Evolutionary conservation across 2,113 vertebrate genomes (phyloP), one percentile per base, ranked within the genome.

Genomic region (Elgaria multicarinata): DNA sequence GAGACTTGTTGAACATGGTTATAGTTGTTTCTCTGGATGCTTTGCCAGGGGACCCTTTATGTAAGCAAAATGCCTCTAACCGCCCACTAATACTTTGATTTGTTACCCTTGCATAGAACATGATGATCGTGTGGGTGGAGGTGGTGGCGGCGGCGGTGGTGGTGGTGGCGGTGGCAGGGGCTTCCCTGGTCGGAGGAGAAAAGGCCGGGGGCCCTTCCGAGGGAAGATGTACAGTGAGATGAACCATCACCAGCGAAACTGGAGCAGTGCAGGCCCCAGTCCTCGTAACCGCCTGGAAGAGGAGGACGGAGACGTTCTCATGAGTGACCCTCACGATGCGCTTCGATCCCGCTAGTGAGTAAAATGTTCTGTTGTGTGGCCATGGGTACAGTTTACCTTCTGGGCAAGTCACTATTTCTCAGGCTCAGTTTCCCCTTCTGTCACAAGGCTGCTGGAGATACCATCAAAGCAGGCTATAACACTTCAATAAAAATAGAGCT

Each of bases 271-370:
- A 8, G 92, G 87, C 39, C 92, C 90, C 12, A 36, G 83, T 92
- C 94, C 76, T 93, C 95, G 55, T 91, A 81, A 95, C 6, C 89
- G 96, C 28, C 84, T 91, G 7, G 96, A 97, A 71, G 91, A 97
- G 44, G 97, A 98, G 2, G 97, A 98, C 8, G 91, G 93, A 0
- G 97, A 98, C 80, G 97, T 98, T 12, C 95, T 96, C 2, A 98
- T 98, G 98, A 98, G 95, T 55, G 97, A 97, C 6, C 92, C 95
- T 22, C 98, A 98, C 74, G 98, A 98, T 75, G 89, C 88, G 53
- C 93, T 96, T 33, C 97, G 97, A 66, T 90, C 96, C 58, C 96
- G 98, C 97, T 98, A 96, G 98, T 98, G 93, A 98, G 98, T 93
- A 13, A 69, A 24, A 24, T 2, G 39, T 42, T 24, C 26, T 50